Conservation (phyloP, 2,113 vertebrate species). For the Amia ocellicauda region DNA sequence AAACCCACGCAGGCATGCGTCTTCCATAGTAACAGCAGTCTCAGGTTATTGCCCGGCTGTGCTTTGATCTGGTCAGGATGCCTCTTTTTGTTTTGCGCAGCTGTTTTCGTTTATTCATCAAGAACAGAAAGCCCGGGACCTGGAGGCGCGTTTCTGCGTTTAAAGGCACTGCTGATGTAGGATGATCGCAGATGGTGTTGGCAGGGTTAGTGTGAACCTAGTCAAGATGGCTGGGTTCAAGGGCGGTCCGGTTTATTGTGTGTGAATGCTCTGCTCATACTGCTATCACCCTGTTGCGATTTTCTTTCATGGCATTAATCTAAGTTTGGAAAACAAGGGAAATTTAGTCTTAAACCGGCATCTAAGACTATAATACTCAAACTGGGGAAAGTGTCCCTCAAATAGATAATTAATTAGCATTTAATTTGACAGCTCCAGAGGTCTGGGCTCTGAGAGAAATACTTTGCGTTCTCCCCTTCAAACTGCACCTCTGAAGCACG, state of each 20-base stretch:
- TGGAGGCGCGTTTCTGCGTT: conserved; percentile 20
- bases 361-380: too few species aligned
- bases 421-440: conserved; percentile 27
- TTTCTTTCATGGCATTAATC: not conserved
- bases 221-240: conserved; percentile 30
- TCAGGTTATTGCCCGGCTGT: not conserved
- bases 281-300: not conserved
- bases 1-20: too few species aligned
- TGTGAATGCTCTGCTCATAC: not conserved
- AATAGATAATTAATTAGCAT: conserved; percentile 20
- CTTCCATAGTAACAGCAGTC: not conserved
- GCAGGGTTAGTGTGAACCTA: conserved; percentile 34
- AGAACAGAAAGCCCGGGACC: not conserved
- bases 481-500: not conserved
- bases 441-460: not conserved
- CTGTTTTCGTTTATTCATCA: not conserved
- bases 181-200: conserved; percentile 30
- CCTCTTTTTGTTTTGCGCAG: not conserved
- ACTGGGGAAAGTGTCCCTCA: not conserved
- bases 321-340: too few species aligned
- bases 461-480: not conserved
- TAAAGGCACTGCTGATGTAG: conserved; percentile 20
- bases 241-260: conserved; percentile 27
- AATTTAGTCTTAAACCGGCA: too few species aligned
- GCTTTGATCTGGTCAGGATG: not conserved